Evolutionary conservation across 2,888 invertebrate genomes (phyloP).

Genomic region (Anarsia innoxiella): DNA sequence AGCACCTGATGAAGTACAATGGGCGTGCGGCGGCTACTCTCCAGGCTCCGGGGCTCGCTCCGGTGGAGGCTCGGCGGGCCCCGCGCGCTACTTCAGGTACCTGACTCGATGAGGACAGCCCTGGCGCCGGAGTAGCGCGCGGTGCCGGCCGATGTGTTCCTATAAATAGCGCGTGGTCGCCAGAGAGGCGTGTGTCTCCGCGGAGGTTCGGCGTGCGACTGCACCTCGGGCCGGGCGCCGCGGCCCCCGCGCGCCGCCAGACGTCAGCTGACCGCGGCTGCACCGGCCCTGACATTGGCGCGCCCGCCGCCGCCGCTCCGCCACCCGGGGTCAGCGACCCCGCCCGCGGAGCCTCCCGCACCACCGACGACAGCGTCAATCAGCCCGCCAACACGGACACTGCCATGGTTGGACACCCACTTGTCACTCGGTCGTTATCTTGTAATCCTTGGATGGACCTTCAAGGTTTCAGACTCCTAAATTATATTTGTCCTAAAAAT

Average conservation of each 20-base stretch:
- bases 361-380: too few relatives aligned
- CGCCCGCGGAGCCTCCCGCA: conserved; percentile 25
- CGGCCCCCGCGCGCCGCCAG: conserved; percentile 71
- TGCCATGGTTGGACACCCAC: too few relatives aligned
- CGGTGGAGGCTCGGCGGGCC: conserved; percentile 35
- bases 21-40: conserved; percentile 86
- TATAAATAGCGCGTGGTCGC: conserved; percentile 48
- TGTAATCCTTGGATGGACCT: too few relatives aligned
- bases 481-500: too few relatives aligned
- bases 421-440: too few relatives aligned
- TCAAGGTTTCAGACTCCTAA: too few relatives aligned
- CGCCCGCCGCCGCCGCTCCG: conserved; percentile 63
- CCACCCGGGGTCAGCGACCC: conserved; percentile 37
- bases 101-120: conserved; percentile 90
- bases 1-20: conserved; percentile 99
- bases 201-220: conserved; percentile 56
- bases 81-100: conserved; percentile 99
- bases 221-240: conserved; percentile 53
- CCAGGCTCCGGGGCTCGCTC: conserved; percentile 18
- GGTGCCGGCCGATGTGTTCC: conserved; percentile 55
- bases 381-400: too few relatives aligned
- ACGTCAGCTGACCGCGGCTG: conserved; percentile 74
- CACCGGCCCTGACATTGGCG: conserved; percentile 76
- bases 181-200: conserved; percentile 46
- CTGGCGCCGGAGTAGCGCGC: conserved; percentile 94